These are phyloP conservation scores for Parochlus steinenii DNA, from an alignment of 2,888 invertebrate genomes.

Conservation along the genomic window DNA sequence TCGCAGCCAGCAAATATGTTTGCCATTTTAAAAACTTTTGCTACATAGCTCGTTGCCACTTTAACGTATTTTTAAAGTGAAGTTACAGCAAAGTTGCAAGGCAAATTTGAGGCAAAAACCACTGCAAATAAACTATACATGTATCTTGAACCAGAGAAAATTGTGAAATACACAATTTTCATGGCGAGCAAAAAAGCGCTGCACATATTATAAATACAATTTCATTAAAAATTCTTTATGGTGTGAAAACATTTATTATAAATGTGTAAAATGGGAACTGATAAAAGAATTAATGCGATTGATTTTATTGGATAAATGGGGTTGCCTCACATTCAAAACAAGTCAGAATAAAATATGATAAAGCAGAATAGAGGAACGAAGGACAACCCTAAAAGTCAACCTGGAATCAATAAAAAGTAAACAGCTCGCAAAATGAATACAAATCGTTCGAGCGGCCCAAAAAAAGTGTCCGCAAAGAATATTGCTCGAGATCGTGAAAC, in stretches of 20 bases:
- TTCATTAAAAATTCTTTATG: constrained; percentile 4
- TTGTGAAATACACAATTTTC: neutral
- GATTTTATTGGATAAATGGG: constrained; percentile 5
- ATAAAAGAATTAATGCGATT: constrained; percentile 5
- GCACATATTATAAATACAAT: too few relatives aligned
- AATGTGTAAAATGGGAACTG: constrained; percentile 3
- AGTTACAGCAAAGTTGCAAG: neutral
- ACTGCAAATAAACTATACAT: constrained; percentile 1
- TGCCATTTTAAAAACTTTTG: too few relatives aligned
- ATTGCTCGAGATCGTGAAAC: too few relatives aligned
- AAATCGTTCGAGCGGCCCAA: too few relatives aligned
- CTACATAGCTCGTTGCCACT: too few relatives aligned
- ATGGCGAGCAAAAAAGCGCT: too few relatives aligned
- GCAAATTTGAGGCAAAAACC: constrained; percentile 6
- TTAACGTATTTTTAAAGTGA: neutral
- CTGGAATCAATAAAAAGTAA: too few relatives aligned
- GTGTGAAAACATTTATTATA: constrained; percentile 11
- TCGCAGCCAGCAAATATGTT: too few relatives aligned
- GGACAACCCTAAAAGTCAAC: neutral
- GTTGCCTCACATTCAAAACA: constrained; percentile 3
- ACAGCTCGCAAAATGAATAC: too few relatives aligned
- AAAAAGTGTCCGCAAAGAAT: too few relatives aligned
- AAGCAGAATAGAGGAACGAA: neutral
- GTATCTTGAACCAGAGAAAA: neutral
- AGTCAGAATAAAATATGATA: neutral